Evolutionary conservation across 2,888 invertebrate genomes (phyloP), one percentile per base, ranked within the genome.

Genomic region (Apantesis nais): DNA sequence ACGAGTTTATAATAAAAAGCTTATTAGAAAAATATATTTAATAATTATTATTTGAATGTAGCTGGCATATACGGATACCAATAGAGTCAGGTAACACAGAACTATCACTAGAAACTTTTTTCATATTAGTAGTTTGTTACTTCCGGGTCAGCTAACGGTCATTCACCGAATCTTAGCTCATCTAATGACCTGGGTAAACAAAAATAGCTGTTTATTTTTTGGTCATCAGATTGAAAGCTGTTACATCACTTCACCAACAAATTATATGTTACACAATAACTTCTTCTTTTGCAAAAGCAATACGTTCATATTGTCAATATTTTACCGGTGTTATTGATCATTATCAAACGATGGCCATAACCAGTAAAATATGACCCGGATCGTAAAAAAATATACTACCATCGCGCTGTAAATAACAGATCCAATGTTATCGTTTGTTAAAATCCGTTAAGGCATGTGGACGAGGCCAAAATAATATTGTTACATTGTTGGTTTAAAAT

Each of bases 111-210:
- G 34, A 52, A 75, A 66, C 70, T 74, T 73, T 19, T 72, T 78
- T 72, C 73, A 66, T 71, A 62, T 73, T 67, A 66, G 41, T 31
- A 67, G 22, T 55, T 61, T 48, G 62, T 41, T 65, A 71, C 72
- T 81, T 83, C 82, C 83, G 83, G 82, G 82, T 83, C 76, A 68
- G 68, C 70, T 74, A 74, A 72, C 78, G 76, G 74, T 72, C 73
- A 73, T 64, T 64, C 70, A 68, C 66, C 66, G 71, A 77, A 75
- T 78, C 75, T 81, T 80, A 85, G 85, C 79, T 78, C 81, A 82
- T 77, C 82, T 81, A 85, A 86, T 81, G 73, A 76, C 62, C 79
- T 85, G 82, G 77, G 78, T 77, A 81, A 83, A 86, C 79, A 84
- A 75, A 74, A 79, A 60, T 74, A 67, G 76, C 71, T 80, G 78